Conservation (phyloP, 2,888 invertebrate species). For the Archips crataeganus region DNA sequence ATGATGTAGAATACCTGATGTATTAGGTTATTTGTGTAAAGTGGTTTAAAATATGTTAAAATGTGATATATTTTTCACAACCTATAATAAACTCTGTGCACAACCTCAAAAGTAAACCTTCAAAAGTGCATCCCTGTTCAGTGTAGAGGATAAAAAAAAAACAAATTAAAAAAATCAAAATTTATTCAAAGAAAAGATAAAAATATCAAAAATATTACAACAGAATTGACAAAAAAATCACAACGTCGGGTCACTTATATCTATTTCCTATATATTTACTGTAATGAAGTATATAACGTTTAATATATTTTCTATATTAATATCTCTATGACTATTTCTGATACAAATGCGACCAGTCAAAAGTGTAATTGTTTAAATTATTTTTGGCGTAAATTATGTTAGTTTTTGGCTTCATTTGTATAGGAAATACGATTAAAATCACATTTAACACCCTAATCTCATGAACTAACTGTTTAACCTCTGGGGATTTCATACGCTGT, state of each 20-base stretch:
- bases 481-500: slow-evolving; percentile 22
- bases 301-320: slow-evolving; percentile 35
- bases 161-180: slow-evolving; percentile 15
- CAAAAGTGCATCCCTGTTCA: slow-evolving; percentile 25
- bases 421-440: slow-evolving; percentile 23
- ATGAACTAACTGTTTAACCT: slow-evolving; percentile 28
- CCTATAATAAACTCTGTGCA: slow-evolving; percentile 38
- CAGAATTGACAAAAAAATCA: slow-evolving; percentile 37
- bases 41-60: not conserved
- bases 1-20: not conserved
- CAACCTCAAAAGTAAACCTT: slow-evolving; percentile 31
- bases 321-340: slow-evolving; percentile 31
- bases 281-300: slow-evolving; percentile 38
- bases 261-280: slow-evolving; percentile 26
- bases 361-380: slow-evolving; percentile 4
- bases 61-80: slow-evolving; percentile 25
- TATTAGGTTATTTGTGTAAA: not conserved
- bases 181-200: slow-evolving; percentile 32
- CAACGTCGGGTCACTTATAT: slow-evolving; percentile 35
- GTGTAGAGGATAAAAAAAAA: slow-evolving; percentile 32
- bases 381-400: slow-evolving; percentile 10
- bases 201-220: slow-evolving; percentile 37
- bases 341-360: slow-evolving; percentile 31
- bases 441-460: slow-evolving; percentile 33
- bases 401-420: slow-evolving; percentile 31